Evolutionary conservation across 1,140 invertebrate genomes (phyloP), one percentile per base, ranked within the genome.

Genomic region (Agrypnia vestita): DNA sequence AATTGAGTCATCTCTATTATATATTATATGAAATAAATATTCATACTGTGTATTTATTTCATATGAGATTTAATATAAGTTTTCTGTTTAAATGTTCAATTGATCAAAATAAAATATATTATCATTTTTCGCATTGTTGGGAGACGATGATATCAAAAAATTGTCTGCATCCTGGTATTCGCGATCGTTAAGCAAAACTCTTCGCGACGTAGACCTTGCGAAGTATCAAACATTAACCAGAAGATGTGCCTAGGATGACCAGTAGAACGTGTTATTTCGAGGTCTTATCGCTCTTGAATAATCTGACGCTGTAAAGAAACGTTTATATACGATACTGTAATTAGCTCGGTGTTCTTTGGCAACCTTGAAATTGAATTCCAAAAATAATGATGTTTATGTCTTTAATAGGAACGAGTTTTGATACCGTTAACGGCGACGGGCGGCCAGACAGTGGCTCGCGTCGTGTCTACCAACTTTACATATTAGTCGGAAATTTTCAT

Each of bases 341-440:
- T 62, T 69, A 69, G n/a, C 15, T 69, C 64, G 43, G 7, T 71
- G 15, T 49, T 71, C 17, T 71, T 51, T 17, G 47, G 46, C 67
- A 71, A 71, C 67, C 67, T 71, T 71, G 46, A 71, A 47, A 51
- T 71, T 71, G 67, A 71, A 71, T 71, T 71, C 67, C 46, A 11
- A 49, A 71, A 49, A 71, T 71, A 71, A 71, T 71, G 47, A 25
- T 19, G 61, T 64, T 64, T 64, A 71, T 53, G 12, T 71, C 19
- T 53, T 71, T 51, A 35, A 21, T 15, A 21, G 46, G 67, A 71
- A 71, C 46, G 21, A 19, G 67, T 71, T 71, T 71, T 17, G 47
- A 11, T 71, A 47, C 67, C 67, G 67, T 71, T 71, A 53, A 11
- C 46, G 67, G 46, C 15, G 43, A 67, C 10, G 12, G 35, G 0